phyloP scores from a whole-genome alignment of 2,888 invertebrate species.

The Carterocephalus palaemon region DNA sequence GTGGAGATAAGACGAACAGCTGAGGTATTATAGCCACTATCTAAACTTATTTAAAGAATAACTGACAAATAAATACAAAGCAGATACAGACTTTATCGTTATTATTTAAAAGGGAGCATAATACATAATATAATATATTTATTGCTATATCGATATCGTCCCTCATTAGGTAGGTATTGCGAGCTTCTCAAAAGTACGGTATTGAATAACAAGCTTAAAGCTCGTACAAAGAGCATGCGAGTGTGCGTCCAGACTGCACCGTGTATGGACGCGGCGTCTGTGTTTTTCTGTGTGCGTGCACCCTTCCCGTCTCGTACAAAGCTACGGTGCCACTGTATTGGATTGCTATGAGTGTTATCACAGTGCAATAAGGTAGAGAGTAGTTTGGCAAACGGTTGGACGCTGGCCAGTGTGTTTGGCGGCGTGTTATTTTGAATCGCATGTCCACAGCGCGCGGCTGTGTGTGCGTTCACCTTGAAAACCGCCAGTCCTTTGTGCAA shows the following conservation, averaged over 20 bases:
- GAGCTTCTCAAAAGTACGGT: conserved; percentile 23
- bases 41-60: too few species aligned
- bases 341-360: conserved; percentile 26
- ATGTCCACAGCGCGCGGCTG: conserved; percentile 39
- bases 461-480: conserved; percentile 79
- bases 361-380: conserved; percentile 34
- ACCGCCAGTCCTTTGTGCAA: conserved; percentile 77
- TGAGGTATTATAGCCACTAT: too few species aligned
- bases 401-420: conserved; percentile 34
- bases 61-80: background rate
- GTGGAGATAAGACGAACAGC: too few species aligned
- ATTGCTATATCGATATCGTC: background rate
- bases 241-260: conserved; percentile 65
- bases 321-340: conserved; percentile 28
- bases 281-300: conserved; percentile 56
- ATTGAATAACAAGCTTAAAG: conserved; percentile 22
- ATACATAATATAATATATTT: too few species aligned
- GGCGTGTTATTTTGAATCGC: conserved; percentile 68
- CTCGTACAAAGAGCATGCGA: conserved; percentile 31
- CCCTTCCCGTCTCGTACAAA: conserved; percentile 64
- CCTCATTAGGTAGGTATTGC: conserved; percentile 19
- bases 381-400: conserved; percentile 27
- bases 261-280: conserved; percentile 51
- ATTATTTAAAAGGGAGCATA: background rate
- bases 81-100: background rate